Evolutionary conservation across 1,140 invertebrate species (phyloP), one percentile per base, ranked within the genome.

Genomic region (Drosophila saltans): DNA sequence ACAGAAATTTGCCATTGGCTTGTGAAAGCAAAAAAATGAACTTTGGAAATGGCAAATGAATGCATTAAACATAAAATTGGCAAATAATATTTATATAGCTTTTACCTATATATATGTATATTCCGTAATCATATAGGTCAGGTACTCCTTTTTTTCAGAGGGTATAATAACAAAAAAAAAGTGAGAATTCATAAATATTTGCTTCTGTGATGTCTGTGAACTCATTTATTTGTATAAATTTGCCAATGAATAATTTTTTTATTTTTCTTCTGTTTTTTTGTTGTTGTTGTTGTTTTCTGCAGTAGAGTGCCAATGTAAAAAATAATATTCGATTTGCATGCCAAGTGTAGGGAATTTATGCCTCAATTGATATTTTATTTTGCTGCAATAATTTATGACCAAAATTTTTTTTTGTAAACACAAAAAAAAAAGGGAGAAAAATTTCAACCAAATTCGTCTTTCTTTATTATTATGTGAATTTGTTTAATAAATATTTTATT

Each of bases 271-370:
- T 16, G 16, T 16, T 16, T 16, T 16, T 16, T 16, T 16, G 16
- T 16, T 16, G 16, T 16, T 16, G 16, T 16, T 16, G 16, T 16
- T 16, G 16, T 16, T 45, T 3, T 45, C 43, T 16, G 16, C 43
- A 16, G n/a, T 3, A 45, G 41, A 5, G 3, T 43, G 41, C 2
- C 11, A 36, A 36, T 43, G 3, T 21, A 48, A 48, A 48, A 48
- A 48, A 48, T 48, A 8, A 48, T 48, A 9, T 48, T 48, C 16
- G 9, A 48, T 48, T 48, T 16, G 16, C 21, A 48, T 48, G 45
- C 45, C 45, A 48, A 48, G 45, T 48, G 45, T 24, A 48, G 45
- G 45, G 45, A 21, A 48, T 48, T 48, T 48, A 48, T 48, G 45
- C 45, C 43, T 48, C 43, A 48, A 48, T 48, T 48, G 45, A 8